Evolutionary conservation across 2,797 vertebrate species (phyloP).

Genomic region (Hippoglossus hippoglossus): DNA sequence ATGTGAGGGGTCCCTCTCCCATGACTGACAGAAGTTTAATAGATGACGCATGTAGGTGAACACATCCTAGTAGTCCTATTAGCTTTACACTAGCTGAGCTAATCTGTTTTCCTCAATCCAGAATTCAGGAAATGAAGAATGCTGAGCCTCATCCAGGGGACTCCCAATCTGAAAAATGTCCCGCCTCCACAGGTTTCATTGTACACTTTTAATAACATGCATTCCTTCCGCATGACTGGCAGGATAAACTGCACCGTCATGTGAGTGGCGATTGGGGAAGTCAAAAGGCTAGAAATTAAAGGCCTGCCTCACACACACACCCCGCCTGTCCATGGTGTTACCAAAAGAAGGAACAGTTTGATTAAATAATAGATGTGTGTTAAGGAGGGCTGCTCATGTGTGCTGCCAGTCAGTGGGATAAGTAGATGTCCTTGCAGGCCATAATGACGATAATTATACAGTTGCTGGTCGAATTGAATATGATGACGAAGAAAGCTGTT

Average conservation of each 20-base stretch:
- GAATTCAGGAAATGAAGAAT: conserved; percentile 22
- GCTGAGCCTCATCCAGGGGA: conserved; percentile 6
- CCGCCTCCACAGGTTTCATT: conserved; percentile 64
- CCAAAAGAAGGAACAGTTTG: conserved; percentile 91
- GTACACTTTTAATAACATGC: conserved; percentile 80
- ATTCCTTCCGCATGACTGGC: conserved; percentile 80
- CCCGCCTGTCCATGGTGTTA: conserved; percentile 30
- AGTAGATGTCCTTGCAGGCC: conserved; percentile 93
- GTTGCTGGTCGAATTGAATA: conserved; percentile 90
- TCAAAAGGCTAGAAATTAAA: conserved; percentile 85
- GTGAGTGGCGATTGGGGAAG: conserved; percentile 79
- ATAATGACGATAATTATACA: conserved; percentile 98
- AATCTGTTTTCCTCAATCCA: conserved; percentile 8
- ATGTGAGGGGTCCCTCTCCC: too few relatives aligned
- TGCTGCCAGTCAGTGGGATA: conserved; percentile 96
- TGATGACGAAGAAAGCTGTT: conserved; percentile 93
- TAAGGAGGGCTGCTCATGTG: conserved; percentile 89
- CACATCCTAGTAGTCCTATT: too few relatives aligned
- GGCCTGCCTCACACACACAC: conserved; percentile 55
- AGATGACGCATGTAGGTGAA: too few relatives aligned
- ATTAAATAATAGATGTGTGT: conserved; percentile 99
- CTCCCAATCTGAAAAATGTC: conserved; percentile 39
- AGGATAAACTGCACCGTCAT: conserved; percentile 83
- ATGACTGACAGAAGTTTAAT: too few relatives aligned
- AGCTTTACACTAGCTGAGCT: neutral